A percentile compares a stretch with the other conserved stretches of the same genome.
Evolutionary conservation across 2,888 invertebrate species (phyloP).

Genomic region (Tetrapedia diversipes): DNA sequence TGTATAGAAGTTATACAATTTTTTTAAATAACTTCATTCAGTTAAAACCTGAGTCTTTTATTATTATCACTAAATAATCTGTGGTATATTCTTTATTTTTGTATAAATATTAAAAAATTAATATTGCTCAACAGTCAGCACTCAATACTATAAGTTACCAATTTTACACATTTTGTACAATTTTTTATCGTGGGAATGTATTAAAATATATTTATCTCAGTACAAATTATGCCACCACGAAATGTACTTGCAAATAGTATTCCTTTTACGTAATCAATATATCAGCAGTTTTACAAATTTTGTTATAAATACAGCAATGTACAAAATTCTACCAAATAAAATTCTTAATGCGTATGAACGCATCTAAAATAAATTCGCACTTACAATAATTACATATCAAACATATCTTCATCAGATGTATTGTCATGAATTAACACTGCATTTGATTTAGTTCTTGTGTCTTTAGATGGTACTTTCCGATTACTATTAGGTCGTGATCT

Average conservation of each 20-base stretch:
- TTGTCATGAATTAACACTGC: constrained; percentile 32
- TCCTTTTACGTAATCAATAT: constrained; percentile 24
- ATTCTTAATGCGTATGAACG: constrained; percentile 16
- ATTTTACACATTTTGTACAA: constrained; percentile 34
- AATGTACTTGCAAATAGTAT: constrained; percentile 39
- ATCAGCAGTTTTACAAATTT: constrained; percentile 26
- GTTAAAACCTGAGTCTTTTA: not conserved
- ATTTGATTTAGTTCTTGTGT: constrained; percentile 18
- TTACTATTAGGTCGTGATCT: constrained; percentile 66
- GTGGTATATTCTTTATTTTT: not conserved
- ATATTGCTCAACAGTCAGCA: constrained; percentile 16
- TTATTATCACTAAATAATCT: not conserved
- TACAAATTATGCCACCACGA: constrained; percentile 18
- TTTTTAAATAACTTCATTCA: constrained; percentile 3
- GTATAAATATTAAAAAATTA: constrained; percentile 35
- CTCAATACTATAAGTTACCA: constrained; percentile 2
- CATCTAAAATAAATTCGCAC: constrained; percentile 1
- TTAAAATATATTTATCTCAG: constrained; percentile 32
- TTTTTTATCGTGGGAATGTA: constrained; percentile 2
- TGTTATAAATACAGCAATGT: constrained; percentile 51
- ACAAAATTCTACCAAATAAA: constrained; percentile 44
- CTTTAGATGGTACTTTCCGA: constrained; percentile 32
- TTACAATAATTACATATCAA: constrained; percentile 54
- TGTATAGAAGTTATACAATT: constrained; percentile 29
- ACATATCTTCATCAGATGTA: constrained; percentile 75